These are phyloP conservation scores for Zingel zingel DNA, from an alignment of 2,113 vertebrate species.

Conservation along the genomic window DNA sequence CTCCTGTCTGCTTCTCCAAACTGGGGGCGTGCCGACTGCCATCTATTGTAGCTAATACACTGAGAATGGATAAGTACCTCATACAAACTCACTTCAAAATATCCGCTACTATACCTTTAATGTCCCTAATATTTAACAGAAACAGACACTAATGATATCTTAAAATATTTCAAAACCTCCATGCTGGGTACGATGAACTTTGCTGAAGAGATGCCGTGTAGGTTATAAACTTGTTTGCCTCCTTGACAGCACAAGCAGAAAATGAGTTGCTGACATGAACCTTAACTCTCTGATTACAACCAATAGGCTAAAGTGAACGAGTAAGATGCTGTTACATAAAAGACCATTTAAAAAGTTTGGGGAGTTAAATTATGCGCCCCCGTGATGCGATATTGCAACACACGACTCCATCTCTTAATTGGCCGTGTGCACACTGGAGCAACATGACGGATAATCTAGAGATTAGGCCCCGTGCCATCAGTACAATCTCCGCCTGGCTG, in stretches of 20 bases:
- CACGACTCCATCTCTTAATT: constrained; percentile 65
- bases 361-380: constrained; percentile 39
- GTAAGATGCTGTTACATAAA: constrained; percentile 41
- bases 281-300: constrained; percentile 52
- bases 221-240: constrained; percentile 5
- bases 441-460: constrained; percentile 72
- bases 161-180: neutral
- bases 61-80: too few relatives aligned
- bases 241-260: constrained; percentile 20
- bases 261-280: constrained; percentile 37
- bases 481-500: constrained; percentile 61
- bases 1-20: too few relatives aligned
- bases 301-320: constrained; percentile 49
- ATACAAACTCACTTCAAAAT: too few relatives aligned
- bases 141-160: too few relatives aligned
- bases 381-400: constrained; percentile 45
- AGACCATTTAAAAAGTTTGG: constrained; percentile 32
- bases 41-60: too few relatives aligned
- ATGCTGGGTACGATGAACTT: neutral
- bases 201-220: neutral
- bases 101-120: neutral
- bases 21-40: too few relatives aligned
- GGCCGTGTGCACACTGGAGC: constrained; percentile 53
- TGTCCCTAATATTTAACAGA: neutral
- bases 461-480: constrained; percentile 73